Conservation (phyloP, 2,113 vertebrate genomes). For the Podocnemis expansa region DNA sequence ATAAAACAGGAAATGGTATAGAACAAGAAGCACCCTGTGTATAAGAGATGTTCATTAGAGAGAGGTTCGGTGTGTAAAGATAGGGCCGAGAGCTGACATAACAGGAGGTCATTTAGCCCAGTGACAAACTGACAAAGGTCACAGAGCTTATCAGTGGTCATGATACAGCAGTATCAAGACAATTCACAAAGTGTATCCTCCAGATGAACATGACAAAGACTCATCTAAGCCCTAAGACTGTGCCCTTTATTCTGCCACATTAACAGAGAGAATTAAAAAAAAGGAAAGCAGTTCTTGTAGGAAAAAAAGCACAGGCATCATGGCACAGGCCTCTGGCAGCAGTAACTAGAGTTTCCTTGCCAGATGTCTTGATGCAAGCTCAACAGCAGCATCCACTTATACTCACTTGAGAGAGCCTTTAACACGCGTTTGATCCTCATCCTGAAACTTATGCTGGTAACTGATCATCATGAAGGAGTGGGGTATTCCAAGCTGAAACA, state of each 20-base stretch:
- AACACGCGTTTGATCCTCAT: constrained; percentile 95
- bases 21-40: background rate
- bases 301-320: background rate
- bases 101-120: background rate
- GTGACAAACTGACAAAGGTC: background rate
- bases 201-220: background rate
- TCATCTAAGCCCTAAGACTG: background rate
- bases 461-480: constrained; percentile 96
- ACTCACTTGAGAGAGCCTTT: constrained; percentile 96
- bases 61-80: background rate
- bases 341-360: background rate
- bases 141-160: background rate
- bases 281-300: background rate
- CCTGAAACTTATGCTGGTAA: constrained; percentile 98
- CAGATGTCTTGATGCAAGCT: background rate
- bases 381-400: background rate
- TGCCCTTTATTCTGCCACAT: background rate
- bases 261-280: background rate
- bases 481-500: constrained; percentile 91
- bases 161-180: background rate
- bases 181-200: background rate
- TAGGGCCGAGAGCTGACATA: background rate
- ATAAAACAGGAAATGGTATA: background rate
- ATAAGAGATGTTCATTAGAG: background rate
- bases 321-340: background rate